A percentile compares a stretch with the other conserved stretches of the same genome.
phyloP scores from a whole-genome alignment of 2,888 invertebrate genomes.

The Lasioglossum morio region DNA sequence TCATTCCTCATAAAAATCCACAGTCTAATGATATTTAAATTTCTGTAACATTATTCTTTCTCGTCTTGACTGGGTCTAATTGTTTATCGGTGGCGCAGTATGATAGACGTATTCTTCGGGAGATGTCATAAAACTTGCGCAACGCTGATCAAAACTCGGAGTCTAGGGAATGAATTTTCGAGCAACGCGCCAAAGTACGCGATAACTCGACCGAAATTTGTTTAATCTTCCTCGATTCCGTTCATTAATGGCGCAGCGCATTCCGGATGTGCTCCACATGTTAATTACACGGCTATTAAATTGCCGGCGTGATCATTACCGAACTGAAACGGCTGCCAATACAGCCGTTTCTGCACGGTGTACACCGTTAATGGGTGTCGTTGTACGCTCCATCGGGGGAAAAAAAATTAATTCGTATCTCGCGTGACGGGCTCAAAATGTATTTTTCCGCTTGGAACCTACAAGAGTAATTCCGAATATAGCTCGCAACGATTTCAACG shows the following conservation, averaged over 20 bases:
- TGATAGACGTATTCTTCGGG: neutral
- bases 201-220: constrained; percentile 63
- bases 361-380: constrained; percentile 46
- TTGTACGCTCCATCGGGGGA: constrained; percentile 30
- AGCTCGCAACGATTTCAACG: neutral
- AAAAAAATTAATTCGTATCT: constrained; percentile 50
- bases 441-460: constrained; percentile 13
- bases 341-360: constrained; percentile 45
- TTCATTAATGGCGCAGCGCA: constrained; percentile 63
- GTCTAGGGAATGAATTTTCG: neutral
- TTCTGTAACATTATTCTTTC: neutral
- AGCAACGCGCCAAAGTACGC: constrained; percentile 38
- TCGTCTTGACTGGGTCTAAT: neutral
- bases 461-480: neutral
- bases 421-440: constrained; percentile 19
- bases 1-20: neutral
- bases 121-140: no score
- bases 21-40: neutral
- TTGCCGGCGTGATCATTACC: constrained; percentile 63
- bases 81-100: no score
- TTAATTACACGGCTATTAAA: constrained; percentile 72
- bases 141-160: neutral
- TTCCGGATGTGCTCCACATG: constrained; percentile 68
- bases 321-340: constrained; percentile 52
- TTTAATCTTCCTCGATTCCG: constrained; percentile 67